Evolutionary conservation across 2,113 vertebrate genomes (phyloP), one percentile per base, ranked within the genome.

Genomic region (Pavo muticus): DNA sequence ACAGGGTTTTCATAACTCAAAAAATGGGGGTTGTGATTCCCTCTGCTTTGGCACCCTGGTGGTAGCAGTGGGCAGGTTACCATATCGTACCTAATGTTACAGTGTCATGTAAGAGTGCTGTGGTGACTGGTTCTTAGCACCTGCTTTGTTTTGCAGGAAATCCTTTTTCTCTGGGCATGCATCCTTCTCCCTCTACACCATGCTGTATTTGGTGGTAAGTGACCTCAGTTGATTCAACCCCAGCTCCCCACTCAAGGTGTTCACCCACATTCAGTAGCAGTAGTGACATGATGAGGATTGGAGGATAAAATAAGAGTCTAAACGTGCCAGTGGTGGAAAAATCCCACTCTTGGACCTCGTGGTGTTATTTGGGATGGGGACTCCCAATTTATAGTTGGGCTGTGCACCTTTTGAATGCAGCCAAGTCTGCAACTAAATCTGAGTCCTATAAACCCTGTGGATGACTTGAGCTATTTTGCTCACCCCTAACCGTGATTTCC

Each of bases 151-250:
- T 98, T 98, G 20, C 97, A 99, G 99, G 98, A 99, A 99, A 97
- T 99, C 99, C 87, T 99, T 99, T 98, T 99, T 99, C 98, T 99
- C 99, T 0, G 99, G 99, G 96, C 99, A 99, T 0, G 99, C 99
- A 10, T 99, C 99, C 68, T 99, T 99, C 97, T 99, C 99, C 47
- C 98, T 99, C 98, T 99, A 98, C 91, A 98, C 99, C 84, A 99
- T 99, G 99, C 98, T 99, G 88, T 99, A 99, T 95, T 97, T 99
- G 97, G 98, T 99, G 98, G 99, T 99, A 98, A 99, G 99, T 99
- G 90, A 83, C 50, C 27, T 78, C 48, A 6, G n/a, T 29, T 42
- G 45, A 18, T 16, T 37, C 50, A 64, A 68, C 18, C 68, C 67
- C 23, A 37, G 3, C 18, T 21, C n/a, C 44, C 7, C 21, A 54